phyloP scores from a whole-genome alignment of 2,113 vertebrate genomes.

The Pedionomus torquatus region DNA sequence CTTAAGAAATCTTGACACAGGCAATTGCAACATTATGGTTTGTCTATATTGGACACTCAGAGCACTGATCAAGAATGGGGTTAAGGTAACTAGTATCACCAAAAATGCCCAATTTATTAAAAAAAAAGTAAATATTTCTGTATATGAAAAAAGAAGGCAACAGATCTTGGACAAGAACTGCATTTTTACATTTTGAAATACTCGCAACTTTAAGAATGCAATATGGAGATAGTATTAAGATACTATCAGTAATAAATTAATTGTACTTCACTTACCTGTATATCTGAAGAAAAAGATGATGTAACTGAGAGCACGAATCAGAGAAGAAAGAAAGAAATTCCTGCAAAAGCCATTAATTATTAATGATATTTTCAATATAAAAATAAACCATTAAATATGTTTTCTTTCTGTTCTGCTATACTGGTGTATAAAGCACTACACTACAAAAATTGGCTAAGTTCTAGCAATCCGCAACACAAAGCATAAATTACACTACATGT shows the following conservation, averaged over 20 bases:
- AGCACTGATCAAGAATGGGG: background rate
- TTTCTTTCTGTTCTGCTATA: background rate
- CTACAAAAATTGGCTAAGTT: background rate
- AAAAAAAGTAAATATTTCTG: background rate
- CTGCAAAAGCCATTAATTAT: conserved; percentile 70
- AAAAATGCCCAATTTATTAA: background rate
- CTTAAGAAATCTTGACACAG: background rate
- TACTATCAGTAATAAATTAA: background rate
- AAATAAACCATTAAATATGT: background rate
- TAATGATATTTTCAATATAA: background rate
- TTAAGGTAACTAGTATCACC: background rate
- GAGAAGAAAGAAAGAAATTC: conserved; percentile 88
- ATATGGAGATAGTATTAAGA: background rate
- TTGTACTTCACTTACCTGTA: conserved; percentile 78
- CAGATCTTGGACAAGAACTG: background rate
- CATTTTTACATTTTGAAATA: background rate
- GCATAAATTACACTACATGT: background rate
- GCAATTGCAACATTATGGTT: background rate
- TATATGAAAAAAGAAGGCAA: background rate
- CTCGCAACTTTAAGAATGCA: background rate
- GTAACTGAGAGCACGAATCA: conserved; percentile 78
- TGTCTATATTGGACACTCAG: accelerated
- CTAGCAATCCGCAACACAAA: background rate
- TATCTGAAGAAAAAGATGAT: conserved; percentile 89
- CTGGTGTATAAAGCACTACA: background rate